Conservation (phyloP, 2,888 invertebrate species). For the Cylindroiulus punctatus region DNA sequence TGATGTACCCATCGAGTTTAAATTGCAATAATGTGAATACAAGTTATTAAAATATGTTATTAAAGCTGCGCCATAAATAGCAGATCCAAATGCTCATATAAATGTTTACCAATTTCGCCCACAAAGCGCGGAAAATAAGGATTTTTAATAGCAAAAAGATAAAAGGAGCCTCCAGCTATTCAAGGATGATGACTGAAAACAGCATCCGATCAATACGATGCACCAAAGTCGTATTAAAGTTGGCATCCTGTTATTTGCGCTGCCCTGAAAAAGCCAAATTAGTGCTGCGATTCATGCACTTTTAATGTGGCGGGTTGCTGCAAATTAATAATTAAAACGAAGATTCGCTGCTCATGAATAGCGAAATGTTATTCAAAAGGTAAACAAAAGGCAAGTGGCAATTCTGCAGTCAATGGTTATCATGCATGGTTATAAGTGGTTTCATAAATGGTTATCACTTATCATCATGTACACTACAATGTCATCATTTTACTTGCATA, state of each 20-base stretch:
- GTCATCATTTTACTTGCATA: too few species aligned
- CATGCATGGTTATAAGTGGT: too few species aligned
- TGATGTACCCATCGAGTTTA: not conserved
- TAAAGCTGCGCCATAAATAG: not conserved
- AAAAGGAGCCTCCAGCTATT: not conserved
- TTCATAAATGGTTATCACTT: too few species aligned
- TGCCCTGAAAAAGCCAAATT: constrained; percentile 3
- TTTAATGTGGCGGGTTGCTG: not conserved
- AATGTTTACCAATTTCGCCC: not conserved
- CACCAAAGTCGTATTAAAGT: not conserved
- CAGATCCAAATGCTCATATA: not conserved
- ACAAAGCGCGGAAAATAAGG: not conserved
- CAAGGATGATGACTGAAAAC: not conserved
- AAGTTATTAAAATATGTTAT: not conserved
- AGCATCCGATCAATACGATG: constrained; percentile 22
- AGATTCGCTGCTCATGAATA: not conserved
- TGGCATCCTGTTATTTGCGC: not conserved
- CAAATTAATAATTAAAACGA: not conserved
- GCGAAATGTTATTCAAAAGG: not conserved
- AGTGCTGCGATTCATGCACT: not conserved
- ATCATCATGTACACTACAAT: too few species aligned
- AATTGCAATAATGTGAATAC: not conserved
- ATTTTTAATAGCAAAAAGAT: not conserved
- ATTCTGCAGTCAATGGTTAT: not conserved
- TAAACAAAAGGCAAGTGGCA: not conserved